Evolutionary conservation across 2,888 invertebrate genomes (phyloP).

Genomic region (Sminthurides aquaticus): DNA sequence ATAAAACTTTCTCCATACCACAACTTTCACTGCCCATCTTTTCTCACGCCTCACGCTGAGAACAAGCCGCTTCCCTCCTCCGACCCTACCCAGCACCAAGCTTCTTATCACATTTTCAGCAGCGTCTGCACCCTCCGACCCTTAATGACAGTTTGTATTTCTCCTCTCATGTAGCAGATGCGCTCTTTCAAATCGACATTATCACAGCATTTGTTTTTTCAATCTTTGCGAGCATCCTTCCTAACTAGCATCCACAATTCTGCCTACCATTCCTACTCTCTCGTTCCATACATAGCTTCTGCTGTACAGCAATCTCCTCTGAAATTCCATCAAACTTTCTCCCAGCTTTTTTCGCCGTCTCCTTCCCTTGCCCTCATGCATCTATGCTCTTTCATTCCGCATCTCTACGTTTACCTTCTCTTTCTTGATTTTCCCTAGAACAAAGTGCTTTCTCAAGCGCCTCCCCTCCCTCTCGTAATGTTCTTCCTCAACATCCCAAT

Average conservation of each 20-base stretch:
- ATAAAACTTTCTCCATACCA: not conserved
- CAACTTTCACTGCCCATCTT: not conserved
- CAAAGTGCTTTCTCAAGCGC: not conserved
- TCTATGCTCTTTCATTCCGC: not conserved
- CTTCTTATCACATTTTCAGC: too few species aligned
- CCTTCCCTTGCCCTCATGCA: not conserved
- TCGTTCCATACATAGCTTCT: too few species aligned
- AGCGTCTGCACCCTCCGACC: not conserved
- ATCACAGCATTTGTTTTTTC: not conserved
- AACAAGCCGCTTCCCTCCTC: too few species aligned
- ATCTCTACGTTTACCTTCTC: not conserved
- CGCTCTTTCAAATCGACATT: too few species aligned
- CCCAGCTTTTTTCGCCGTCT: not conserved
- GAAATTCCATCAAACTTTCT: not conserved
- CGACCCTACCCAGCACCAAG: too few species aligned
- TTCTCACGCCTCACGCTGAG: not conserved
- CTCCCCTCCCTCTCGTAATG: constrained; percentile 19
- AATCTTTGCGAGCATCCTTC: too few species aligned
- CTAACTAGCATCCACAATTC: too few species aligned
- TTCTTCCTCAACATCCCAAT: constrained; percentile 22
- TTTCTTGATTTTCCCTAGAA: not conserved
- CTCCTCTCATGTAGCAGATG: not conserved
- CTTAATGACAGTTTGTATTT: not conserved
- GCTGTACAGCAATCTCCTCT: too few species aligned
- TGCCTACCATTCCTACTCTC: too few species aligned